Evolutionary conservation across 1,140 invertebrate genomes (phyloP).

Genomic region (Camponotus vicinus): DNA sequence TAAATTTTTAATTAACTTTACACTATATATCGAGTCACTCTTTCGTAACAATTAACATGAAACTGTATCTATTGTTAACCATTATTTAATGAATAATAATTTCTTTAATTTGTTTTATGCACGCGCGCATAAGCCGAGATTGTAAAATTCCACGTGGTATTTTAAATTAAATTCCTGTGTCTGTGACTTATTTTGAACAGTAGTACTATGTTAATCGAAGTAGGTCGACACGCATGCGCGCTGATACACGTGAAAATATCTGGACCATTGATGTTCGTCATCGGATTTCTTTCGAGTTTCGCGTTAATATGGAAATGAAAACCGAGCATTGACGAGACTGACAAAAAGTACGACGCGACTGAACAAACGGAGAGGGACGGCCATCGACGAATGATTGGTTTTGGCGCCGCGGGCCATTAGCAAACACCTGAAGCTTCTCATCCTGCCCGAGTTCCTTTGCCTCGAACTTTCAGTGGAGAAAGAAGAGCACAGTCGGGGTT

Average conservation of each 20-base stretch:
- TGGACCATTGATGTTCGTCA: not conserved
- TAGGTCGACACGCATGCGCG: not conserved
- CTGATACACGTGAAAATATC: not conserved
- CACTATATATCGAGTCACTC: not conserved
- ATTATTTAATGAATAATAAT: slow-evolving; percentile 20
- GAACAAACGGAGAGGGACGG: slow-evolving; percentile 42
- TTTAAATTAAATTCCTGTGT: slow-evolving; percentile 15
- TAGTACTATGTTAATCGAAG: not conserved
- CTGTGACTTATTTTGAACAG: not conserved
- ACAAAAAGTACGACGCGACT: slow-evolving; percentile 48
- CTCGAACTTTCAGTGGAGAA: slow-evolving; percentile 42
- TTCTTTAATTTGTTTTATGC: not conserved
- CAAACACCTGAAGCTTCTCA: slow-evolving; percentile 68
- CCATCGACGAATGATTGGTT: slow-evolving; percentile 60
- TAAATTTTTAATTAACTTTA: slow-evolving; percentile 38
- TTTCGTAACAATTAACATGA: not conserved
- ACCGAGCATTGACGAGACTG: slow-evolving; percentile 33
- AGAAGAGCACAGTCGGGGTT: slow-evolving; percentile 23
- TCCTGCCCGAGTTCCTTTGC: slow-evolving; percentile 18
- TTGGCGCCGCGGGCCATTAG: slow-evolving; percentile 60
- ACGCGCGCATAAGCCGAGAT: not conserved
- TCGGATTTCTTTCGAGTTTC: slow-evolving; percentile 17
- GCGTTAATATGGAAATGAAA: slow-evolving; percentile 41
- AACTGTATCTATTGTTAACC: not conserved
- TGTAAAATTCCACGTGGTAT: not conserved